phyloP scores from a whole-genome alignment of 1,140 invertebrate species.

The Trachymyrmex septentrionalis region DNA sequence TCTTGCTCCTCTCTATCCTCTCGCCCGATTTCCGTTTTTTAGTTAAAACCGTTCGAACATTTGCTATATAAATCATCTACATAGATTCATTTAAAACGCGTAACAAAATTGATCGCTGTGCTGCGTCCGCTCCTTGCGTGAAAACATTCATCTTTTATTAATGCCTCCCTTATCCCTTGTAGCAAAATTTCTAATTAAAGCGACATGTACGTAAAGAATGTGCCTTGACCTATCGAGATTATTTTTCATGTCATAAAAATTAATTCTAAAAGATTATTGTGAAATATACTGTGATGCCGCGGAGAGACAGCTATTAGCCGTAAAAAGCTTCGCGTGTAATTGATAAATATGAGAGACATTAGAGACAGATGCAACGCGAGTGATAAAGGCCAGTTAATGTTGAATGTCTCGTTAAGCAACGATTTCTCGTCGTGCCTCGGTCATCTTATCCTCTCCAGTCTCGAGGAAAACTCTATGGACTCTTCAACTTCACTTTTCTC shows the following conservation, averaged over 20 bases:
- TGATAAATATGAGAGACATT: constrained; percentile 33
- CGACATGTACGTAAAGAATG: background rate
- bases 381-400: constrained; percentile 23
- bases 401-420: constrained; percentile 54
- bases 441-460: constrained; percentile 39
- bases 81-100: background rate
- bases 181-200: background rate
- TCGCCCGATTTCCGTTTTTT: constrained; percentile 5
- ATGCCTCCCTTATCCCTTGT: background rate
- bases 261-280: background rate
- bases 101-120: constrained; percentile 36
- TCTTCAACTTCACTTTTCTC: constrained; percentile 48
- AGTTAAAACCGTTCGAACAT: constrained; percentile 32
- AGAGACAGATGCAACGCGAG: background rate
- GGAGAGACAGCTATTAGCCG: background rate
- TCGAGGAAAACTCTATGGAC: constrained; percentile 41
- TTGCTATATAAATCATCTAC: constrained; percentile 21
- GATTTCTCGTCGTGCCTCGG: constrained; percentile 39
- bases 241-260: constrained; percentile 13
- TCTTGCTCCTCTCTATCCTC: background rate
- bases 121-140: background rate
- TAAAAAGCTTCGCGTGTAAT: constrained; percentile 13
- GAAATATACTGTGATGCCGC: background rate
- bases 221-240: background rate
- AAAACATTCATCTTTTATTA: constrained; percentile 23